These are phyloP conservation scores for Aporrectodea caliginosa DNA, from an alignment of 1,140 invertebrate species.

Conservation along the genomic window DNA sequence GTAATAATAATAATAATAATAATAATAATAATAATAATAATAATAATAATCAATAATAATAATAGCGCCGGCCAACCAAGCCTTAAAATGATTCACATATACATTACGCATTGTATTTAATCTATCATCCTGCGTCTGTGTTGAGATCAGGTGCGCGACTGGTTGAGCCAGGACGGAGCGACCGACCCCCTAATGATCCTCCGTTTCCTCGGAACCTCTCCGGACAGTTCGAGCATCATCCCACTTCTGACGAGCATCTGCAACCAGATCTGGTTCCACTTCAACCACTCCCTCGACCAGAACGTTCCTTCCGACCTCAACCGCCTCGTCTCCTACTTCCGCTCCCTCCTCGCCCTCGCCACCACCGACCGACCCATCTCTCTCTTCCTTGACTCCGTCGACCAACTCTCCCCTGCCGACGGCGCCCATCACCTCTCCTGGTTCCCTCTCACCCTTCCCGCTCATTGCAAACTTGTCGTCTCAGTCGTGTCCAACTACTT, in stretches of 20 bases:
- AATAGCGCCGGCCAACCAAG: too few species aligned
- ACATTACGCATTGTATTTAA: too few species aligned
- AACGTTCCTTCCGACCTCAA: conserved; percentile 93
- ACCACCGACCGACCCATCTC: conserved; percentile 43
- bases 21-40: too few species aligned
- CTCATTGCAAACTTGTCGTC: conserved; percentile 86
- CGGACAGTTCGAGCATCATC: conserved; percentile 88
- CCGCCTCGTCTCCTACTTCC: conserved; percentile 90
- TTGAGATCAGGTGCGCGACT: neutral
- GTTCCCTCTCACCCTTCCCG: conserved; percentile 84
- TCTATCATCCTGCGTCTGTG: too few species aligned
- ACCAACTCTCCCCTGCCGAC: conserved; percentile 87
- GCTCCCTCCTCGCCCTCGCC: conserved; percentile 68
- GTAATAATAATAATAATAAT: too few species aligned
- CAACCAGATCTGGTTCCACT: conserved; percentile 91
- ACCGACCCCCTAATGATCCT: conserved; percentile 78
- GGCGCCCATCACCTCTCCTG: conserved; percentile 93
- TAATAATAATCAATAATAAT: too few species aligned
- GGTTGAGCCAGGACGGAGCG: neutral
- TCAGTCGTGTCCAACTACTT: conserved; percentile 54
- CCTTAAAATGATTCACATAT: too few species aligned
- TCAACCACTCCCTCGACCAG: conserved; percentile 77
- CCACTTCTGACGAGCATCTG: conserved; percentile 72
- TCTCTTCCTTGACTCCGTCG: conserved; percentile 66
- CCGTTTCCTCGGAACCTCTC: conserved; percentile 91